Conservation (phyloP, 2,797 vertebrate genomes). For the Percopsis omiscomaycus region DNA sequence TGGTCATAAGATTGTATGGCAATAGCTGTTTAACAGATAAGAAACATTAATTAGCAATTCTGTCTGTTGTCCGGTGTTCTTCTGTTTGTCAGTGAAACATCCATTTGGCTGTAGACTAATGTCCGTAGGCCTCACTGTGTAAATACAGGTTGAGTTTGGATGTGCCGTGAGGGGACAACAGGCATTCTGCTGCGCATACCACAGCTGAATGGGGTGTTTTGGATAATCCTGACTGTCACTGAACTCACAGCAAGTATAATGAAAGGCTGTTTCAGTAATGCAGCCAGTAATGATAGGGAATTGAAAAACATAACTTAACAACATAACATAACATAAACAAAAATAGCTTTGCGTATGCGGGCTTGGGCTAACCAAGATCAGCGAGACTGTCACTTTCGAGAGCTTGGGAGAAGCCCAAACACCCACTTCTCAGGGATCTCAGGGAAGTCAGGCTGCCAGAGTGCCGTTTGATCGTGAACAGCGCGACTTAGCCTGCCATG, state of each 20-base stretch:
- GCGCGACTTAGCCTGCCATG: neutral
- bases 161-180: conserved; percentile 11
- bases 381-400: conserved; percentile 11
- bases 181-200: neutral
- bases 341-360: neutral
- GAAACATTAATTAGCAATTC: conserved; percentile 20
- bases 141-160: conserved; percentile 6
- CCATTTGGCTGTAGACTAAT: conserved; percentile 4
- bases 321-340: conserved; percentile 33
- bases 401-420: conserved; percentile 8
- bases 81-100: conserved; percentile 1
- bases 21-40: conserved; percentile 2
- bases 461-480: conserved; percentile 13
- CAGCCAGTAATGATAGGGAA: conserved; percentile 29
- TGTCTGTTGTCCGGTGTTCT: neutral
- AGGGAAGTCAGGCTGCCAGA: neutral
- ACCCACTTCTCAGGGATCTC: conserved; percentile 12
- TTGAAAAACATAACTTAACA: conserved; percentile 40
- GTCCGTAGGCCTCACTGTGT: conserved; percentile 3
- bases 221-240: conserved; percentile 23
- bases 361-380: conserved; percentile 13
- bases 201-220: conserved; percentile 1
- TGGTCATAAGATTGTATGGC: conserved; percentile 1
- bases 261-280: conserved; percentile 36
- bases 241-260: conserved; percentile 36